Conservation (phyloP, 2,797 vertebrate species). For the Mus caroli region DNA sequence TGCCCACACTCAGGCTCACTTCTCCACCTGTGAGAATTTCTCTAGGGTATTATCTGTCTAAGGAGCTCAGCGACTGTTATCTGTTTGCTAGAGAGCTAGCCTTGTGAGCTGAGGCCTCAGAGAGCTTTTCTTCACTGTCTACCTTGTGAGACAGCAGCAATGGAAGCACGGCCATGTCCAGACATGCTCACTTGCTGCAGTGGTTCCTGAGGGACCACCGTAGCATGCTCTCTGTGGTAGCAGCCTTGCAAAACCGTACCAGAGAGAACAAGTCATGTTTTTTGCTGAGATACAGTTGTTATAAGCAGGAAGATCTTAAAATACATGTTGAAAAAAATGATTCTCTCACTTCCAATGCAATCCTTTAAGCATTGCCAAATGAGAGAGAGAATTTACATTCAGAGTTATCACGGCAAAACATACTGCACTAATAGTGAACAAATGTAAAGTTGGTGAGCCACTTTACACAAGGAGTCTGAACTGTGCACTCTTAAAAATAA, state of each 20-base stretch:
- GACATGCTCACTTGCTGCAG: background rate
- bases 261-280: constrained; percentile 1
- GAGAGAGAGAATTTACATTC: background rate
- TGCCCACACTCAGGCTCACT: background rate
- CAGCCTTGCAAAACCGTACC: background rate
- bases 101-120: background rate
- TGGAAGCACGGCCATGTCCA: background rate
- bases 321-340: constrained; percentile 26
- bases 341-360: constrained; percentile 38
- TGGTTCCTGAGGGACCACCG: background rate
- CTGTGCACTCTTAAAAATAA: constrained; percentile 32
- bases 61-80: constrained; percentile 8
- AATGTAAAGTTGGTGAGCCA: constrained; percentile 15
- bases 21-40: constrained; percentile 1
- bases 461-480: constrained; percentile 5
- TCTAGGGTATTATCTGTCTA: constrained; percentile 24
- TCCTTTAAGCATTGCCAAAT: constrained; percentile 48
- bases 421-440: constrained; percentile 41
- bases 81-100: constrained; percentile 26
- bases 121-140: background rate
- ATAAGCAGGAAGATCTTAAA: constrained; percentile 10
- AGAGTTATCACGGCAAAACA: constrained; percentile 42
- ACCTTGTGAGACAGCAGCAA: background rate
- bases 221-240: background rate
- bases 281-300: constrained; percentile 1